Evolutionary conservation across 2,797 vertebrate genomes (phyloP).

Genomic region (Hozukius guyotensis): DNA sequence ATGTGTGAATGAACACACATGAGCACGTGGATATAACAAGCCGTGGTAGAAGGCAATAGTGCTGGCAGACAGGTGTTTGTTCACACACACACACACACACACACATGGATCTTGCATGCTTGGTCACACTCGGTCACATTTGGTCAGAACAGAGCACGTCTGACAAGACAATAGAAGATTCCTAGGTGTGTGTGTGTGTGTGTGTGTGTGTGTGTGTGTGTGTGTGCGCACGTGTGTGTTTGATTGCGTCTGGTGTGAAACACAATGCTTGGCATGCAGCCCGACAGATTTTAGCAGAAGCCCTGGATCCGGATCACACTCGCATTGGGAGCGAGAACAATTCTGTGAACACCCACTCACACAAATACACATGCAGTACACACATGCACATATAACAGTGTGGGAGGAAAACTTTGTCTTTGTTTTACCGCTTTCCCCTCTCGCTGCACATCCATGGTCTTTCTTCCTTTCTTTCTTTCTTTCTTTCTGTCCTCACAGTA

Average conservation of each 20-base stretch:
- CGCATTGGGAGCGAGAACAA: conserved; percentile 52
- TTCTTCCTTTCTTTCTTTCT: not conserved
- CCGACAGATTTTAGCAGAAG: conserved; percentile 55
- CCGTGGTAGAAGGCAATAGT: not conserved
- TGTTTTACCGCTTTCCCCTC: conserved; percentile 1
- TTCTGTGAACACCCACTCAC: conserved; percentile 53
- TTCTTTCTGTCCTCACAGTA: not conserved
- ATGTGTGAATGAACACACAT: not conserved
- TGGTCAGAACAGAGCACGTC: conserved; percentile 12
- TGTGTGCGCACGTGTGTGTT: not conserved
- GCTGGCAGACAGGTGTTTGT: not conserved
- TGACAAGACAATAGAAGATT: conserved; percentile 20
- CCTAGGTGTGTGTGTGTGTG: conserved; percentile 7
- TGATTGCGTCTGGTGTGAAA: conserved; percentile 46
- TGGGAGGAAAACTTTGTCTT: conserved; percentile 45
- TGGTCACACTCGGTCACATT: not conserved
- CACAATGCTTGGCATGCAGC: conserved; percentile 65
- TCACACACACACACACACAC: not conserved
- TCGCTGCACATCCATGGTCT: not conserved
- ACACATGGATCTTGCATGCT: not conserved
- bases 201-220: conserved; percentile 6
- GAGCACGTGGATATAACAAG: not conserved
- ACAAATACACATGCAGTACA: conserved; percentile 17
- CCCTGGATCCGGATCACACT: conserved; percentile 55
- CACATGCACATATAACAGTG: conserved; percentile 17